These are phyloP conservation scores for Buathra laborator DNA, from an alignment of 2,888 invertebrate genomes.

Conservation along the genomic window DNA sequence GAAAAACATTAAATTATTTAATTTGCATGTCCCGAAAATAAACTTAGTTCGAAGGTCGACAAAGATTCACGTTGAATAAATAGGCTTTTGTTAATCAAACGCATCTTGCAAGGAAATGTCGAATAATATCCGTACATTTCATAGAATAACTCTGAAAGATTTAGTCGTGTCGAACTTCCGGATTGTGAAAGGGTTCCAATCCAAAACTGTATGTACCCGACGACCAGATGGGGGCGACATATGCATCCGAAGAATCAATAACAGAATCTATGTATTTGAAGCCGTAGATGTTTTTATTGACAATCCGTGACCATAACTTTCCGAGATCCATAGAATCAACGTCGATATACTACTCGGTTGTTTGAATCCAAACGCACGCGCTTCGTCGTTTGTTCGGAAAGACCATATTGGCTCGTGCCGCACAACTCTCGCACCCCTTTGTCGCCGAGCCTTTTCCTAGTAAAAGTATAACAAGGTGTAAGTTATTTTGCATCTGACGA, in stretches of 20 bases:
- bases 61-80: no score
- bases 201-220: neutral
- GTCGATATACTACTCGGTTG: neutral
- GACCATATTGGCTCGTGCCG: constrained; percentile 12
- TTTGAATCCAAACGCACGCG: constrained; percentile 14
- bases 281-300: neutral
- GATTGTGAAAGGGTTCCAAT: constrained; percentile 4
- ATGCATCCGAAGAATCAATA: constrained; percentile 1
- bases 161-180: neutral
- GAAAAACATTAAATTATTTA: no score
- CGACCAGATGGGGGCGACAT: constrained; percentile 8
- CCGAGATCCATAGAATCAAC: neutral
- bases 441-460: constrained; percentile 32
- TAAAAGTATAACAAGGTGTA: constrained; percentile 57
- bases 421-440: constrained; percentile 12
- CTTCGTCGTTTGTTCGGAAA: constrained; percentile 19
- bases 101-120: neutral
- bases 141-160: neutral
- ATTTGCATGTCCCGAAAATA: no score
- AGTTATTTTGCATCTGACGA: constrained; percentile 57
- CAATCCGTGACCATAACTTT: neutral
- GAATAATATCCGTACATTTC: neutral
- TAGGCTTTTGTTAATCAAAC: neutral
- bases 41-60: no score
- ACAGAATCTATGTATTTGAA: neutral